Evolutionary conservation across 2,113 vertebrate genomes (phyloP).

Genomic region (Limnothrissa miodon): DNA sequence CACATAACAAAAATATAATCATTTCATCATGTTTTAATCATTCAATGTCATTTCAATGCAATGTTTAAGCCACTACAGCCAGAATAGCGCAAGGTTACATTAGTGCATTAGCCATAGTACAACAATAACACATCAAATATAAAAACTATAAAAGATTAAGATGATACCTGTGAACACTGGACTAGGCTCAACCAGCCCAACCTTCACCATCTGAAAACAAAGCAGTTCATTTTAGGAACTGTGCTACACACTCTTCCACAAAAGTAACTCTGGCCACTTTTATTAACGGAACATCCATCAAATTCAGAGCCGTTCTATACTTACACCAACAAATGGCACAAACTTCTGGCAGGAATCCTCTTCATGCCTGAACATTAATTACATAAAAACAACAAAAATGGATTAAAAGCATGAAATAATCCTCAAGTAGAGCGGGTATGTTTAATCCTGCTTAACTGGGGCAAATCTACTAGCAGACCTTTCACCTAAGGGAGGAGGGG

Average conservation of each 20-base stretch:
- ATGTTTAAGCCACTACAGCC: neutral
- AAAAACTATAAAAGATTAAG: too few species aligned
- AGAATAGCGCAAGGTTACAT: too few species aligned
- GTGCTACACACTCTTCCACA: neutral
- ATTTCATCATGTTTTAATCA: neutral
- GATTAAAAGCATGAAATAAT: neutral
- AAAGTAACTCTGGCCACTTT: neutral
- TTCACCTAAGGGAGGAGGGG: too few species aligned
- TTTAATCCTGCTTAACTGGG: neutral
- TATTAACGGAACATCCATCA: neutral
- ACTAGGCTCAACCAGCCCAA: conserved; percentile 75
- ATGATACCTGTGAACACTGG: conserved; percentile 66
- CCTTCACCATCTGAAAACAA: conserved; percentile 72
- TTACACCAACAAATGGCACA: conserved; percentile 79
- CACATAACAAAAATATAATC: neutral
- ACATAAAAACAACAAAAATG: conserved; percentile 21
- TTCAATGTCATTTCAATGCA: neutral
- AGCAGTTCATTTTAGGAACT: neutral
- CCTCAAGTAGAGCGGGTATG: neutral
- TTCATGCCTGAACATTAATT: conserved; percentile 67
- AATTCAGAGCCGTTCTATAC: conserved; percentile 42
- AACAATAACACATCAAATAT: too few species aligned
- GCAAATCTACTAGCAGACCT: neutral
- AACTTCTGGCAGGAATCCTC: conserved; percentile 82
- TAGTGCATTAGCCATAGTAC: too few species aligned